Conservation (phyloP, 1,140 invertebrate genomes). For the Globodera ellingtonae region DNA sequence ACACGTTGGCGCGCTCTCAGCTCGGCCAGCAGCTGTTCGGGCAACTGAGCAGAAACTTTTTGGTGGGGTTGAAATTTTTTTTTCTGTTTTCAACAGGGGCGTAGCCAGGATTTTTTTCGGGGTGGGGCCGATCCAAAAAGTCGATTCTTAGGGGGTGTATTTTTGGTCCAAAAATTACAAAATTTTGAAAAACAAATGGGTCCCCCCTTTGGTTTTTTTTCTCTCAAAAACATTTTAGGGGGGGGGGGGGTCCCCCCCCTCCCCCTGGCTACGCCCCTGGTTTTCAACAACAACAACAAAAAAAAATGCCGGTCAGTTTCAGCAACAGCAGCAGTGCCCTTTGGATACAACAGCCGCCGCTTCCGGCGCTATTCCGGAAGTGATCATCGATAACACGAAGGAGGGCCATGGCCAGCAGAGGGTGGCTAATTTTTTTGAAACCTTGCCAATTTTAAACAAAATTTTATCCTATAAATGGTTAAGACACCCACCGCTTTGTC, state of each 20-base stretch:
- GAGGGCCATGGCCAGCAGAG: neutral
- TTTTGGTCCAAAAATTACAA: neutral
- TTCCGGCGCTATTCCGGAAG: neutral
- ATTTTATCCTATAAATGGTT: too few relatives aligned
- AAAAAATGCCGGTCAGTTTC: neutral
- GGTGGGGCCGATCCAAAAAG: too few relatives aligned
- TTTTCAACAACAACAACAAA: neutral
- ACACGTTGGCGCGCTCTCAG: conserved; percentile 44
- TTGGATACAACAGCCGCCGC: too few relatives aligned
- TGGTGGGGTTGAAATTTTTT: neutral
- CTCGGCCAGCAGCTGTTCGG: conserved; percentile 45
- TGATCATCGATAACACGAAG: neutral
- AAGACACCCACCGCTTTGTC: neutral
- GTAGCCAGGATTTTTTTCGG: too few relatives aligned
- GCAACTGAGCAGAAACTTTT: conserved; percentile 17
- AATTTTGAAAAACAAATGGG: too few relatives aligned
- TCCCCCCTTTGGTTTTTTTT: neutral
- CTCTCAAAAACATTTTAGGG: neutral
- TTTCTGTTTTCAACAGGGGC: too few relatives aligned
- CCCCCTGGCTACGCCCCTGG: too few relatives aligned
- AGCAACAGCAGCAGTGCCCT: neutral
- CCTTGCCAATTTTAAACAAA: too few relatives aligned
- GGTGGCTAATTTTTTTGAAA: too few relatives aligned
- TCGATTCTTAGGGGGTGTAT: too few relatives aligned
- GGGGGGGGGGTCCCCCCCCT: too few relatives aligned